Evolutionary conservation across 1,140 invertebrate species (phyloP).

Genomic region (Ectropis grisescens): DNA sequence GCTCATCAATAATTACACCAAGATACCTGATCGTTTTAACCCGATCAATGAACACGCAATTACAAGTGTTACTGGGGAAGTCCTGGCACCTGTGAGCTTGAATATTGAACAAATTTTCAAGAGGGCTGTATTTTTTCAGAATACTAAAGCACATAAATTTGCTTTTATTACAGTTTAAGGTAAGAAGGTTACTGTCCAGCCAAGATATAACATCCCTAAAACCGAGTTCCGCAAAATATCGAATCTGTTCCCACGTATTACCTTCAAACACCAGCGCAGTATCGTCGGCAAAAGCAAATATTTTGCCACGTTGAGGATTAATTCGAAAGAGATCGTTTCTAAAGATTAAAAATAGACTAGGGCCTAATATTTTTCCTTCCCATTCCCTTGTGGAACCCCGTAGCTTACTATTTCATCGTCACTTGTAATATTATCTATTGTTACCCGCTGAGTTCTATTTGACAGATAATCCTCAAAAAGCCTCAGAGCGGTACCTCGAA

Average conservation of each 20-base stretch:
- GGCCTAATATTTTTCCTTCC: conserved; percentile 11
- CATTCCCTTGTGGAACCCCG: conserved; percentile 12
- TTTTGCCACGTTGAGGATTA: not conserved
- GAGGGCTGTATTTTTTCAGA: not conserved
- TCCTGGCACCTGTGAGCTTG: not conserved
- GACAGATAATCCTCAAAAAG: conserved; percentile 3
- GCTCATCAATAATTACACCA: conserved; percentile 6
- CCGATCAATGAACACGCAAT: not conserved
- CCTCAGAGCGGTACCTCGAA: not conserved
- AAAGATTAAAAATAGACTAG: conserved; percentile 7
- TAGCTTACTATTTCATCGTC: conserved; percentile 1
- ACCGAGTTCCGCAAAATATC: not conserved
- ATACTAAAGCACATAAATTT: not conserved
- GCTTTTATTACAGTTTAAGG: not conserved
- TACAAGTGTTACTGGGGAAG: not conserved
- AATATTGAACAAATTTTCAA: too few species aligned
- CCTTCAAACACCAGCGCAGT: conserved; percentile 4
- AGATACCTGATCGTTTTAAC: conserved; percentile 1
- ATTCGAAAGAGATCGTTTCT: conserved; percentile 7
- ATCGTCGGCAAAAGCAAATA: conserved; percentile 7
- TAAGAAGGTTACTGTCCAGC: not conserved
- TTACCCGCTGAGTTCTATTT: conserved; percentile 9
- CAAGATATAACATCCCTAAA: not conserved
- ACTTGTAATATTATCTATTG: conserved; percentile 5
- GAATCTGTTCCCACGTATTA: not conserved